Evolutionary conservation across 2,888 invertebrate genomes (phyloP), one percentile per base, ranked within the genome.

Genomic region (Zaprionus obscuricornis): DNA sequence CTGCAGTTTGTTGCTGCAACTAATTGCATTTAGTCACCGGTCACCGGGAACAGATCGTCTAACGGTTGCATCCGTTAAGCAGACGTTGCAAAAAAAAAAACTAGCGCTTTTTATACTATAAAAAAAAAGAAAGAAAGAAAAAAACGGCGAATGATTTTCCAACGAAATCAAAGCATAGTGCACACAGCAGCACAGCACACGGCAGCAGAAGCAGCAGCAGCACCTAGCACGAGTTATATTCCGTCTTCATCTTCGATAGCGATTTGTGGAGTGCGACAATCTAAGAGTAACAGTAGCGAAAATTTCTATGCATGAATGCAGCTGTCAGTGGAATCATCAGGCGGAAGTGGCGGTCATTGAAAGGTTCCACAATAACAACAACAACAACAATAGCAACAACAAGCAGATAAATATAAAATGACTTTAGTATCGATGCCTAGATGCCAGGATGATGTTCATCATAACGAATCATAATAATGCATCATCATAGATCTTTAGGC

Each of bases 1-100:
- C 82, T 74, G 78, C 82, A 73, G 69, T 72, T 78, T 83, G 73
- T 83, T 77, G 77, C 83, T 81, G 72, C 84, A 81, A 81, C 81
- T 81, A 81, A 81, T 81, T 81, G 81, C 81, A 77, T 78, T 81
- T 81, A 72, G 77, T 72, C 72, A 77, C 46, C 70, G 67, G 68
- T 69, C 65, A 65, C 56, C 69, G 70, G 75, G 47, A 68, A 75
- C 56, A 68, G 75, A 73, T 73, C 66, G 77, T 57, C 81, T 81
- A 81, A 81, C 81, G 81, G 81, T 81, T 70, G 74, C 78, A 74
- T 81, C 81, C 81, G 84, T 72, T 83, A 81, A 75, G 66, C 73
- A 75, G 78, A 56, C 66, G 60, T 59, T 45, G 58, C 55, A 49
- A 54, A 36, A 65, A 60, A 36, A 57, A 50, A 31, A 36, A 27